Evolutionary conservation across 2,888 invertebrate species (phyloP), one percentile per base, ranked within the genome.

Genomic region (Sinopyrophorus schimmeli): DNA sequence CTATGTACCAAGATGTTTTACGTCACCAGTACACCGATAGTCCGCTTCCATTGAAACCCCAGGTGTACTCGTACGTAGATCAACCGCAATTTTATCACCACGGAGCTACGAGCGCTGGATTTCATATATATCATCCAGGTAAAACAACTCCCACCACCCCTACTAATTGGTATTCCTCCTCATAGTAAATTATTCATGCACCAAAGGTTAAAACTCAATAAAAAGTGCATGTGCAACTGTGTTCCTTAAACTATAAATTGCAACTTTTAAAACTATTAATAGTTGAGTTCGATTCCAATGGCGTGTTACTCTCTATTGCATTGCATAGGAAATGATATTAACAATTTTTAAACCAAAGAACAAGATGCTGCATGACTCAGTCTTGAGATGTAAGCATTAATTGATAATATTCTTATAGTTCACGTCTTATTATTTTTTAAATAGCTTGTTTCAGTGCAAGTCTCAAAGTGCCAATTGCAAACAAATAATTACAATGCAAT

Each of bases 71-170:
- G 4, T 76, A 77, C 63, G 78, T 80, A 55, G 90, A 90, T 68
- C 91, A 92, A 73, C 82, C 89, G 4, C 92, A 91, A 71, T 92
- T 92, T 72, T 92, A 92, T 76, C 87, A 89, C 68, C 84, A 84
- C 58, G 72, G 77, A n/a, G 76, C 76, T 5, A 72, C 76, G 12
- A 74, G 77, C n/a, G 84, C 89, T 11, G 89, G 92, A 35, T 93
- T 93, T 72, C 93, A 93, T 74, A 78, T 93, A 26, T 93, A 93
- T 72, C 93, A 93, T 70, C 86, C 89, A 7, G 75, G 77, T 35
- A 87, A 87, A 76, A 85, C 66, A 32, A 63, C 71, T 27, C 67
- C 72, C 3, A 64, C 70, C 9, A 70, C 72, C 11, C 70, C 73
- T 17, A 67, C 72, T 37, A 74, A 74, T 55, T 74, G 74, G 74